Evolutionary conservation across 2,888 invertebrate species (phyloP), one percentile per base, ranked within the genome.

Genomic region (Hydriomena furcata): DNA sequence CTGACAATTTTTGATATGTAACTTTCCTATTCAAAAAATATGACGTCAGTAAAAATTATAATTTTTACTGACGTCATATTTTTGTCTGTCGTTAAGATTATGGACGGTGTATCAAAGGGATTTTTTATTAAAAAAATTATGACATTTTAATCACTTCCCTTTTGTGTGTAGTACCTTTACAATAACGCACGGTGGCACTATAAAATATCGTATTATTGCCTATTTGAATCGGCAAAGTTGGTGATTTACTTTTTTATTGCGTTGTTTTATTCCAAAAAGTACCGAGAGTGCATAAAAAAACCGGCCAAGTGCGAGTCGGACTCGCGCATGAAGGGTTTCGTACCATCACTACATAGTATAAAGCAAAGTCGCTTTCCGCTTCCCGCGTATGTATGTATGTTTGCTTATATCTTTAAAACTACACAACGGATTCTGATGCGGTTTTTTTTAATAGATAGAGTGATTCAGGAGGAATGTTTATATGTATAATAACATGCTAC

Each of bases 1-100:
- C 79, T 88, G 90, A 87, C 85, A 87, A 87, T 89, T 89, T 90
- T 90, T 89, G 90, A 90, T 89, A 89, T 88, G 90, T 89, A 82
- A 89, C 88, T 83, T 82, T 87, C 79, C 86, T 88, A 90, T 90
- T 90, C 90, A 90, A 90, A 90, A n/a, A n/a, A n/a, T n/a, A n/a
- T n/a, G n/a, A n/a, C n/a, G n/a, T n/a, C n/a, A n/a, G n/a, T n/a
- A n/a, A n/a, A n/a, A 82, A 84, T 89, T 88, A 89, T 84, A 82
- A 86, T 86, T 88, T 63, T 89, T 88, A 88, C 82, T 82, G 84
- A 77, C 78, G 73, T 84, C 83, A 80, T 87, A 88, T 86, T 85
- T 88, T 49, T 76, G 80, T 79, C 77, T 76, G 78, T 73, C 80
- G 70, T 76, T 68, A 73, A 77, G 80, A 82, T 83, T 85, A 82